Conservation (phyloP, 2,888 invertebrate species). For the Drosophila rubida region DNA sequence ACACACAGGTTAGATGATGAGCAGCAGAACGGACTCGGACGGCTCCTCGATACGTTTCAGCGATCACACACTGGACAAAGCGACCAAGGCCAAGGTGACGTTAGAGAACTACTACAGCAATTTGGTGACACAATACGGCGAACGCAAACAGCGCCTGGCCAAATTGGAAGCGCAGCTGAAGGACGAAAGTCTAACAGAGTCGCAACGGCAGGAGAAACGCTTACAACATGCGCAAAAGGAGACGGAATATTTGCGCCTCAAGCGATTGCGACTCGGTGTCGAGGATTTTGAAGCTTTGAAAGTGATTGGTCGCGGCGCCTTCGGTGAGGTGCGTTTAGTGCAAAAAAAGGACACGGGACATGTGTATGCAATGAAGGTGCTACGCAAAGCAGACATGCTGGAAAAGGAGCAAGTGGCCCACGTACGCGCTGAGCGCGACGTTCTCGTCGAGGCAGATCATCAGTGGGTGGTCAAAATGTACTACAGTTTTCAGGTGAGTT, state of each 20-base stretch:
- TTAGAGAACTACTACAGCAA: slow-evolving; percentile 99
- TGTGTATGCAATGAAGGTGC: slow-evolving; percentile 99
- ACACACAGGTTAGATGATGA: slow-evolving; percentile 74
- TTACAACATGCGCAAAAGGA: slow-evolving; percentile 99
- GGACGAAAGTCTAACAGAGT: slow-evolving; percentile 97
- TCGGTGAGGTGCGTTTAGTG: slow-evolving; percentile 97
- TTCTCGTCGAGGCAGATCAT: slow-evolving; percentile 99
- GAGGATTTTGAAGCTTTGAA: slow-evolving; percentile 99
- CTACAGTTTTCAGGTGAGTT: slow-evolving; percentile 94
- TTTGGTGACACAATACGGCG: slow-evolving; percentile 98
- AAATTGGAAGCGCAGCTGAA: slow-evolving; percentile 98
- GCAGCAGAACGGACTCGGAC: slow-evolving; percentile 80
- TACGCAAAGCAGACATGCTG: slow-evolving; percentile 99
- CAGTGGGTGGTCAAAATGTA: slow-evolving; percentile 99
- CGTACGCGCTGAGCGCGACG: slow-evolving; percentile 98
- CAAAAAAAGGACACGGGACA: slow-evolving; percentile 99
- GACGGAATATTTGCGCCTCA: slow-evolving; percentile 98
- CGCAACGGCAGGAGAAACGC: slow-evolving; percentile 94
- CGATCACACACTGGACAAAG: slow-evolving; percentile 99
- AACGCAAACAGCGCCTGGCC: slow-evolving; percentile 96
- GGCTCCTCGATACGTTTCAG: slow-evolving; percentile 92
- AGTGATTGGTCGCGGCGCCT: slow-evolving; percentile 96
- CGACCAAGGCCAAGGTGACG: slow-evolving; percentile 99
- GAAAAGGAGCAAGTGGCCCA: slow-evolving; percentile 99
- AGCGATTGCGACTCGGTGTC: slow-evolving; percentile 97